phyloP scores from a whole-genome alignment of 2,797 vertebrate species.

The Poecilia picta region DNA sequence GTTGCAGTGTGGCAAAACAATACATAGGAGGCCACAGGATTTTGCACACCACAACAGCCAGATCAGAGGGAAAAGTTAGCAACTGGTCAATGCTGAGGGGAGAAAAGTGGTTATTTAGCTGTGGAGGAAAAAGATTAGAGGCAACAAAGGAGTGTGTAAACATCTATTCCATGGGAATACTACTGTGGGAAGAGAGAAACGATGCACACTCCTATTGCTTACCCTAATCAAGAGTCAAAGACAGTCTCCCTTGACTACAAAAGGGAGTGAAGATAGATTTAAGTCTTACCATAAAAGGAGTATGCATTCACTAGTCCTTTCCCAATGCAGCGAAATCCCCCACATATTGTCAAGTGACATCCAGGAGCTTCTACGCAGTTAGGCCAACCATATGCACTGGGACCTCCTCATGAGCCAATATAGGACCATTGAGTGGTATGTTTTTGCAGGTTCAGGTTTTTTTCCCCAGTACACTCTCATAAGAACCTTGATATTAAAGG shows the following conservation, averaged over 20 bases:
- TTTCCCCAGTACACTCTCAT: constrained; percentile 90
- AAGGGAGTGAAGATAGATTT: constrained; percentile 73
- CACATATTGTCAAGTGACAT: constrained; percentile 99
- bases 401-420: constrained; percentile 95
- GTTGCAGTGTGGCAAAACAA: constrained; percentile 99
- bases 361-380: constrained; percentile 99
- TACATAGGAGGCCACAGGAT: constrained; percentile 84
- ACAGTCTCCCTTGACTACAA: constrained; percentile 83
- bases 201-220: constrained; percentile 89
- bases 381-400: constrained; percentile 94
- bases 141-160: constrained; percentile 61
- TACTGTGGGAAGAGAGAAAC: constrained; percentile 86
- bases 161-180: constrained; percentile 86
- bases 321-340: constrained; percentile 93
- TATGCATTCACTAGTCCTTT: constrained; percentile 94
- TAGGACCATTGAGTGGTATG: constrained; percentile 90
- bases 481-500: constrained; percentile 93
- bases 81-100: constrained; percentile 67
- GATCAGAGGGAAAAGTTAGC: constrained; percentile 95
- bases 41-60: constrained; percentile 99
- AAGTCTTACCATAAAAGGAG: constrained; percentile 90
- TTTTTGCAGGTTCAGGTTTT: constrained; percentile 85
- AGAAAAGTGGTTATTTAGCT: constrained; percentile 77
- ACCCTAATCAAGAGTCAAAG: constrained; percentile 77
- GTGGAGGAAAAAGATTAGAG: constrained; percentile 70